Percentiles rank a stretch among this genome's conserved stretches.
These are phyloP conservation scores for Orthonevra nobilis DNA, from an alignment of 2,888 invertebrate genomes.

Conservation along the genomic window DNA sequence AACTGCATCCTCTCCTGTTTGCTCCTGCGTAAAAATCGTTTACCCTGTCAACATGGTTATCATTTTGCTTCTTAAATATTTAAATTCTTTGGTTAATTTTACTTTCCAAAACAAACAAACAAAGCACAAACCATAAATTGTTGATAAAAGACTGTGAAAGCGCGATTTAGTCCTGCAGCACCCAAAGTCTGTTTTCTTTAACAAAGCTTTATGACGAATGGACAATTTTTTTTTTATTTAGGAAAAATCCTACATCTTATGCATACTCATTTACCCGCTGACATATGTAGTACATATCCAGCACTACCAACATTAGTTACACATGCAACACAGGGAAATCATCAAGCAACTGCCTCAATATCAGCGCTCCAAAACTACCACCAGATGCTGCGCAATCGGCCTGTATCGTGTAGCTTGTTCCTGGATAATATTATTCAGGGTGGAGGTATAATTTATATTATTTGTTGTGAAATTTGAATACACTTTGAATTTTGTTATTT, in stretches of 20 bases:
- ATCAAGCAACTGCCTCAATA: conserved; percentile 91
- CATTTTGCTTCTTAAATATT: neutral
- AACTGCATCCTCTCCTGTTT: no score
- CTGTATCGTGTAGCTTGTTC: conserved; percentile 90
- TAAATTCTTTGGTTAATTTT: conserved; percentile 68
- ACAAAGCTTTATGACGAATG: no score
- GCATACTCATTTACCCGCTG: conserved; percentile 91
- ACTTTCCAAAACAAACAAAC: no score
- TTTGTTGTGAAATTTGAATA: neutral
- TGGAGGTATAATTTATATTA: conserved; percentile 73
- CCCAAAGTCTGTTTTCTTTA: no score
- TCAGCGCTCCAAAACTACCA: conserved; percentile 89
- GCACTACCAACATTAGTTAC: conserved; percentile 91
- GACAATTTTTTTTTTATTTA: no score
- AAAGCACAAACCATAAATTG: no score
- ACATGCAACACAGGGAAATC: conserved; percentile 88
- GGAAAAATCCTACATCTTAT: conserved; percentile 93
- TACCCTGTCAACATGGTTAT: no score
- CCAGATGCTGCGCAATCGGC: conserved; percentile 89
- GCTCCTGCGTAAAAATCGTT: no score
- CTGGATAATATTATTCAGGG: conserved; percentile 89
- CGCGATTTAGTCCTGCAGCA: no score
- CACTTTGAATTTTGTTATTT: conserved; percentile 40
- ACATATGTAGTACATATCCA: conserved; percentile 90
- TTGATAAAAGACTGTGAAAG: no score